Conservation (phyloP, 1,140 invertebrate species). For the Ips nitidus region DNA sequence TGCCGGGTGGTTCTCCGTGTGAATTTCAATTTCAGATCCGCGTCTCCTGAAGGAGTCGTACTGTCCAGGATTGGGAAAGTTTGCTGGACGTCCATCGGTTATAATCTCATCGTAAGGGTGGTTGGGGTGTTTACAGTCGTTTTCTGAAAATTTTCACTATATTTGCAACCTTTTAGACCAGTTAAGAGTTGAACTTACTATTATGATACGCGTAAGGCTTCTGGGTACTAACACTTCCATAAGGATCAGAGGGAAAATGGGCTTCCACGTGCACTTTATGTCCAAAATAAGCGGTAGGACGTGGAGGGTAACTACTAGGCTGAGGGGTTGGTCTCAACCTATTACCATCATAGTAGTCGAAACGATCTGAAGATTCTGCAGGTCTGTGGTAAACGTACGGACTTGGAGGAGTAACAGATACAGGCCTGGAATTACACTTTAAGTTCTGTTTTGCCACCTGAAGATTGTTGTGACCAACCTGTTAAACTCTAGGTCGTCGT, state of each 20-base stretch:
- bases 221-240: slow-evolving; percentile 9
- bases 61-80: slow-evolving; percentile 61
- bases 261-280: slow-evolving; percentile 39
- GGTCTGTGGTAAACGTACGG: slow-evolving; percentile 24
- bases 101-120: slow-evolving; percentile 57
- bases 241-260: slow-evolving; percentile 16
- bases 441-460: background rate
- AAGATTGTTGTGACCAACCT: background rate
- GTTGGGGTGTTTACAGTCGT: slow-evolving; percentile 22
- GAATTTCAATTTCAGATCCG: slow-evolving; percentile 39
- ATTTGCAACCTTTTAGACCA: background rate
- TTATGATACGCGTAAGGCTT: slow-evolving; percentile 20
- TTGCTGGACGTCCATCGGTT: slow-evolving; percentile 66
- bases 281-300: slow-evolving; percentile 38
- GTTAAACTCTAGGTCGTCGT: slow-evolving; percentile 24
- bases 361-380: slow-evolving; percentile 28
- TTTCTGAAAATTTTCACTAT: slow-evolving; percentile 20
- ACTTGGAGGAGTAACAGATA: slow-evolving; percentile 31
- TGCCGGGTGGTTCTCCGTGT: slow-evolving; percentile 59
- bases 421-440: slow-evolving; percentile 20
- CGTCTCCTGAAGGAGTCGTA: slow-evolving; percentile 38
- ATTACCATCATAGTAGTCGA: slow-evolving; percentile 23
- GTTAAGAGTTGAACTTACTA: slow-evolving; percentile 3
- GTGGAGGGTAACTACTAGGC: slow-evolving; percentile 17
- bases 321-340: slow-evolving; percentile 26